Evolutionary conservation across 2,888 invertebrate species (phyloP), one percentile per base, ranked within the genome.

Genomic region (Acanthococcus lagerstroemiae): DNA sequence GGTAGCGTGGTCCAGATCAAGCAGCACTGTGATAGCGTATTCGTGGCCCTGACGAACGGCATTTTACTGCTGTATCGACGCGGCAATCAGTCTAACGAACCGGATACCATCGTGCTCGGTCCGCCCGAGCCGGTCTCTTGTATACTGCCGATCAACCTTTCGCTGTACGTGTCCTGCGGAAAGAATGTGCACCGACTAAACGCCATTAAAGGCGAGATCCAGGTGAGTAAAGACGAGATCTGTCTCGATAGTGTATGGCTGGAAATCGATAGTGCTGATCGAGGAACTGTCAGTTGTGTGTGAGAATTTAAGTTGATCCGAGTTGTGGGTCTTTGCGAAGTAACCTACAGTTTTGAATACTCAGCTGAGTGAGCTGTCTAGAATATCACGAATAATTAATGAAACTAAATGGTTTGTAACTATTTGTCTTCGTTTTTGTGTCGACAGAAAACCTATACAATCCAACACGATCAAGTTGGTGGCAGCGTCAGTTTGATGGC

Each of bases 21-120:
- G 70, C 88, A 88, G 76, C 88, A 91, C 75, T 88, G 89, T 73
- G 90, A 91, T 76, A 85, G 86, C 58, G 88, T 94, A 71, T 94
- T 90, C 76, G 90, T 90, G n/a, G 91, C 91, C 0, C 80, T 92
- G 3, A 80, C 85, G 12, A 90, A 87, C 74, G 91, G 93, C 1
- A 80, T 82, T 2, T 79, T 94, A 9, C 79, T 89, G 0, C 84
- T 92, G 65, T 93, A 84, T 77, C 78, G 82, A 67, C 81, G 91
- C 65, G 77, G 77, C 68, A 81, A 83, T 63, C 68, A 67, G 25
- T 63, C 67, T 63, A 79, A 83, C 66, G 88, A 90, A 71, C 89
- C 90, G 0, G 83, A 85, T 68, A 80, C 83, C 1, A 80, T 91
- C 56, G 81, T 81, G 65, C 77, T 92, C 25, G 88, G 88, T 6